Conservation (phyloP, 2,113 vertebrate species). For the Motacilla tschutschensis region DNA sequence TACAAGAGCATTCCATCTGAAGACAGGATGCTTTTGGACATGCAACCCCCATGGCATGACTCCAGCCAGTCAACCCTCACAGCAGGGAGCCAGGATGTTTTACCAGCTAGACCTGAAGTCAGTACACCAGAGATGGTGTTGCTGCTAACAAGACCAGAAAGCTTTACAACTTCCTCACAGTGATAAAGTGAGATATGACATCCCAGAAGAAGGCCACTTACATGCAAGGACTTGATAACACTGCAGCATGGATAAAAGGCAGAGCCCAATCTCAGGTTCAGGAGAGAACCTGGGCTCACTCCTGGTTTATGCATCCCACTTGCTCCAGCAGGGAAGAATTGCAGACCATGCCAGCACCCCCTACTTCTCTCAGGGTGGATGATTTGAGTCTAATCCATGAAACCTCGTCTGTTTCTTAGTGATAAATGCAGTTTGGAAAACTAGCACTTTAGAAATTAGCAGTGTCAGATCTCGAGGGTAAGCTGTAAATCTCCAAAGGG, state of each 20-base stretch:
- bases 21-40: neutral
- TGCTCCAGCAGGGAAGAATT: neutral
- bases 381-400: neutral
- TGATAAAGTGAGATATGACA: rapidly evolving
- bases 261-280: neutral
- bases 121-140: neutral
- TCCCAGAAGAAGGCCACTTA: neutral
- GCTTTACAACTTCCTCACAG: neutral
- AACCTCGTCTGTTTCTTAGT: neutral
- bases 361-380: neutral
- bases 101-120: neutral
- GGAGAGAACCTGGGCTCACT: neutral
- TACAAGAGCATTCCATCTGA: neutral
- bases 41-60: neutral
- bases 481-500: neutral
- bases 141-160: neutral
- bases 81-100: rapidly evolving
- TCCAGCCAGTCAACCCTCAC: neutral
- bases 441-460: neutral
- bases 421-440: constrained; percentile 4
- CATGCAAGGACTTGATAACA: neutral
- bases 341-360: neutral
- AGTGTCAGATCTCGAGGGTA: neutral
- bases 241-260: neutral
- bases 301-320: neutral